Evolutionary conservation across 1,140 invertebrate species (phyloP).

Genomic region (Glossosoma conforme): DNA sequence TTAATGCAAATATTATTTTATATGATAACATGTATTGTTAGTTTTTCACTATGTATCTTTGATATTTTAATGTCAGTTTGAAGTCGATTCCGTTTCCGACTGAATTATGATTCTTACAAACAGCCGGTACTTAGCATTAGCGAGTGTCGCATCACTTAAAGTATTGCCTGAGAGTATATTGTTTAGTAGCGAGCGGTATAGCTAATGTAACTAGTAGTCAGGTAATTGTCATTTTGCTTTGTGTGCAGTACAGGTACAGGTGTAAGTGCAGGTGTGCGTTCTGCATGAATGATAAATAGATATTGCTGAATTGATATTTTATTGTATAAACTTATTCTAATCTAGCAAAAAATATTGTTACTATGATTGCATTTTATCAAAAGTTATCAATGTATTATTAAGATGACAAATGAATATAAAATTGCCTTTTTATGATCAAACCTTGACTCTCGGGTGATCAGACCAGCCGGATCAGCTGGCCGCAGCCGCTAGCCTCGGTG

Average conservation of each 20-base stretch:
- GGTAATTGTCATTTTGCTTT: conserved; percentile 28
- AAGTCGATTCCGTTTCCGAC: no score
- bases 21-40: conserved; percentile 20
- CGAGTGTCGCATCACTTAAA: no score
- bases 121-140: no score
- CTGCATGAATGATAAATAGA: conserved; percentile 28
- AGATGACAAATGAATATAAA: conserved; percentile 20
- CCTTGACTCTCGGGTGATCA: not conserved
- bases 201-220: conserved; percentile 31
- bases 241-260: conserved; percentile 27
- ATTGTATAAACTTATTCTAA: conserved; percentile 26
- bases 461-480: not conserved
- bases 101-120: no score
- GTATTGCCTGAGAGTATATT: conserved; percentile 20
- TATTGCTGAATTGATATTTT: conserved; percentile 32
- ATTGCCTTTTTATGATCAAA: conserved; percentile 24
- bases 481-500: no score
- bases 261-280: conserved; percentile 7
- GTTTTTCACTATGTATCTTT: conserved; percentile 13
- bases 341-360: conserved; percentile 17
- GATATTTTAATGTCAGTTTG: no score
- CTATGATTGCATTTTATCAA: conserved; percentile 23
- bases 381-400: conserved; percentile 23
- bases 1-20: conserved; percentile 4
- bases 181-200: conserved; percentile 22